Conservation (phyloP, 2,113 vertebrate genomes). For the Pristiophorus japonicus region DNA sequence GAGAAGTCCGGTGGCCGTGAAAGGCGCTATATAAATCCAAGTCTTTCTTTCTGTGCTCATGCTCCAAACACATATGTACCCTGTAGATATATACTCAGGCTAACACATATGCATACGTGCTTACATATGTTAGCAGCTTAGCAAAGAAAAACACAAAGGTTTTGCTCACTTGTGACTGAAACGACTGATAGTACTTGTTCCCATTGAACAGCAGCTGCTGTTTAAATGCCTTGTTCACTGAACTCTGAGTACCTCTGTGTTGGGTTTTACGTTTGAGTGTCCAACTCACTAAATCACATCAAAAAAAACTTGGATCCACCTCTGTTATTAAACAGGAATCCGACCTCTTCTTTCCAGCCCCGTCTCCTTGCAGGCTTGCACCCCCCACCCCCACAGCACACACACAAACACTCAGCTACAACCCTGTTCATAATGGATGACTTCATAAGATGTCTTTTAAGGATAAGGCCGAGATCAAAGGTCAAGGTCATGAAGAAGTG, state of each 20-base stretch:
- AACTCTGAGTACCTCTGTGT: not conserved
- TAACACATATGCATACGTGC: too few relatives aligned
- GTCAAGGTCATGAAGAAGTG: not conserved
- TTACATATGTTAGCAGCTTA: not conserved
- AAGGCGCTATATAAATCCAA: too few relatives aligned
- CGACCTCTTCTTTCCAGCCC: not conserved
- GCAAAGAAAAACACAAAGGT: not conserved
- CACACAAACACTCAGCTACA: not conserved
- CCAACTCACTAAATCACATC: not conserved
- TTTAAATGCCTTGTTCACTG: not conserved
- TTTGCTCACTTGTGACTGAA: not conserved
- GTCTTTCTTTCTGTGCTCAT: too few relatives aligned
- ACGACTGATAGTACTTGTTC: not conserved
- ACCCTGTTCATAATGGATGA: not conserved
- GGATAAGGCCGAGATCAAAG: not conserved
- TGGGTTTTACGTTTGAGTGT: not conserved
- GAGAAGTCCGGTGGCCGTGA: too few relatives aligned
- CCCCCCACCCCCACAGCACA: not conserved
- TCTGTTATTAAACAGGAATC: not conserved
- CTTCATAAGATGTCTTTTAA: constrained; percentile 23
- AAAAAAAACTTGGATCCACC: not conserved
- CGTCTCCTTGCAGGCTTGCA: not conserved
- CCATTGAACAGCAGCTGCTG: not conserved
- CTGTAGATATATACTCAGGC: too few relatives aligned
- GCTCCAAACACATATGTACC: too few relatives aligned